Base-by-base conservation (phyloP, 1,140 invertebrate species). In the Scaptomyza hsui region DNA sequence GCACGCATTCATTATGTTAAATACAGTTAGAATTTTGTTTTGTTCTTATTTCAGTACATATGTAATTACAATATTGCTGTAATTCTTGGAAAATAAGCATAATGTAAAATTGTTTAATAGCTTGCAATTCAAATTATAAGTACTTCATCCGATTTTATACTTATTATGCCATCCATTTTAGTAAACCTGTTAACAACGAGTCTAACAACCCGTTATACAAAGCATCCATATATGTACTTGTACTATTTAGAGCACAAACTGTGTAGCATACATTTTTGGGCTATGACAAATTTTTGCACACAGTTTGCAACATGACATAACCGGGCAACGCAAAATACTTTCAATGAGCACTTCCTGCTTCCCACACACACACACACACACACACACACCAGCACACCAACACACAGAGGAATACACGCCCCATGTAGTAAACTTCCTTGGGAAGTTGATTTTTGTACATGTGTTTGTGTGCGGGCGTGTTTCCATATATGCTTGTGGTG, bases 211-310 rank as follows among this genome's bases (percentile, higher is more conserved):
- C 48, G 21, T 41, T 24, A 53, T 12, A 42, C 2, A 12, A 42
- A 29, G 47, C n/a, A 41, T 19, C 3, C 35, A 13, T 12, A 48
- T 24, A 24, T 5, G 24, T n/a, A 18, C 19, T 49, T 4, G 29
- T 18, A 47, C 13, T 39, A 39, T 63, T 49, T 64, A 18, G 53
- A 15, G 21, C 57, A 56, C 51, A 69, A 55, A 39, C 7, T 67
- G 55, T 68, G 55, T 68, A 62, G 73, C 69, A 75, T 68, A 72
- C 62, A 68, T 75, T 75, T 72, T 52, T 26, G 72, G 62, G 45
- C 45, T 18, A 56, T 70, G 59, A 63, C 53, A 59, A 59, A 75
- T 63, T 73, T 68, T 47, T 10, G 42, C 59, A 71, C 53, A 75
- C 60, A 71, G 52, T 60, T 72, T 48, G 42, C 39, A 15, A 60